These are phyloP conservation scores for Drosophila pseudotalamancana DNA, from an alignment of 2,888 invertebrate genomes.

Conservation along the genomic window DNA sequence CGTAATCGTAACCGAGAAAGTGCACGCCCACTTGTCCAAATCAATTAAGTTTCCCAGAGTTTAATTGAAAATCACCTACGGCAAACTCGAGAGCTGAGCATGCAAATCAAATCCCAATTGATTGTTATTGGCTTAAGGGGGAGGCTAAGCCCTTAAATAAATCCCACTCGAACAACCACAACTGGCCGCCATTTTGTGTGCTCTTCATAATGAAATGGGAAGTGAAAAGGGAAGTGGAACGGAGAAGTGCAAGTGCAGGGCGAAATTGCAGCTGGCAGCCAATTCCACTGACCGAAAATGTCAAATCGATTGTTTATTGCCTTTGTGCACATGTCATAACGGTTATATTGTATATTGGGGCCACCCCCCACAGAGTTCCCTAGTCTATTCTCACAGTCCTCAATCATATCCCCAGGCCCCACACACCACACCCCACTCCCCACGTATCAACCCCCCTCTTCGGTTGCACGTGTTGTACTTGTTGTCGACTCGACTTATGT, in stretches of 20 bases:
- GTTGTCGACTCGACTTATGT: slow-evolving; percentile 27
- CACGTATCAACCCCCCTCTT: not conserved
- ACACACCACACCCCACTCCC: too few relatives aligned
- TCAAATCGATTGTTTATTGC: slow-evolving; percentile 31
- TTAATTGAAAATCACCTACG: slow-evolving; percentile 35
- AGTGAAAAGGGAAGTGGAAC: not conserved
- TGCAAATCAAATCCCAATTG: slow-evolving; percentile 33
- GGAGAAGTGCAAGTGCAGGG: not conserved
- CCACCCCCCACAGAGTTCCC: not conserved
- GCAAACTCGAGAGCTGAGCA: slow-evolving; percentile 9
- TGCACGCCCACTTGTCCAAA: slow-evolving; percentile 21
- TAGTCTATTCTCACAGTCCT: not conserved
- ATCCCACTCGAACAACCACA: not conserved
- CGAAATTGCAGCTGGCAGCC: slow-evolving; percentile 6
- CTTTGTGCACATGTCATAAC: slow-evolving; percentile 13
- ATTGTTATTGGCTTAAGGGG: slow-evolving; percentile 11
- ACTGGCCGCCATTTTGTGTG: not conserved
- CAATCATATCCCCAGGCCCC: not conserved
- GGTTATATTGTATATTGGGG: not conserved
- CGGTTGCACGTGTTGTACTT: slow-evolving; percentile 32
- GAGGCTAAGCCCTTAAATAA: not conserved
- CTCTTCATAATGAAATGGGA: slow-evolving; percentile 2
- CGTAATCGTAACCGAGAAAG: slow-evolving; percentile 41
- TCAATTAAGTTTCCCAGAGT: slow-evolving; percentile 32
- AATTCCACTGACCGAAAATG: slow-evolving; percentile 15